Base-by-base conservation (phyloP, 1,140 invertebrate genomes). In the Sminthurides bifidus region DNA sequence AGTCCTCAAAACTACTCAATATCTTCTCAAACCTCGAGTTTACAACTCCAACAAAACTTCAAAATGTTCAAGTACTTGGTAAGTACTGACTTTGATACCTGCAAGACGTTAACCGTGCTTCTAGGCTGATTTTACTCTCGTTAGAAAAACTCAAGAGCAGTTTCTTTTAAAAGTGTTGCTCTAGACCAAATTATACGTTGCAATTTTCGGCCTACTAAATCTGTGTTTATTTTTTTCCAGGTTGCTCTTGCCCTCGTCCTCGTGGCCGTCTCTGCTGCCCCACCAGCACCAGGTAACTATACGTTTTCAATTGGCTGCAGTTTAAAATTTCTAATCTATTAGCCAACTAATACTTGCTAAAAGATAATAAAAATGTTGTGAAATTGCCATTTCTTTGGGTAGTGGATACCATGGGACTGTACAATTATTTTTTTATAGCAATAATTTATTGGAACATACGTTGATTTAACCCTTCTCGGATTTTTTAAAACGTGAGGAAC, bases 21-120 rank as follows among this genome's bases (percentile, higher is more conserved):
- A n/a, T n/a, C n/a, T n/a, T n/a, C 12, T 48, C 24, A 24, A 5
- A 5, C 8, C 8, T 27, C 38, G 41, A 54, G 41, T 45, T 54
- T 45, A n/a, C n/a, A 54, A 54, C 52, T 44, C 52, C 6, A 54
- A 12, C 38, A 29, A 48, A 24, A 10, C 49, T 17, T 40, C 52
- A 54, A 24, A 5, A 54, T 54, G 52, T 54, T 54, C 52, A 54
- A 54, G 52, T 54, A 54, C 40, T 21, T 54, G 38, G 52, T 54
- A 44, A 54, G 52, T 45, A 23, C 21, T 48, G 14, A 15, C 44
- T 24, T 4, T 26, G 8, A 27, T 14, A 14, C 30, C 19, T 30
- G 26, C 10, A 48, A 48, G 30, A 10, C 30, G 26, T 48, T 6
- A 10, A 27, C 8, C 30, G 14, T 26, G 10, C 24, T 26, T 8